Percentiles rank a stretch among this genome's conserved stretches.
phyloP scores from a whole-genome alignment of 2,888 invertebrate genomes.

The Alcis repandata region DNA sequence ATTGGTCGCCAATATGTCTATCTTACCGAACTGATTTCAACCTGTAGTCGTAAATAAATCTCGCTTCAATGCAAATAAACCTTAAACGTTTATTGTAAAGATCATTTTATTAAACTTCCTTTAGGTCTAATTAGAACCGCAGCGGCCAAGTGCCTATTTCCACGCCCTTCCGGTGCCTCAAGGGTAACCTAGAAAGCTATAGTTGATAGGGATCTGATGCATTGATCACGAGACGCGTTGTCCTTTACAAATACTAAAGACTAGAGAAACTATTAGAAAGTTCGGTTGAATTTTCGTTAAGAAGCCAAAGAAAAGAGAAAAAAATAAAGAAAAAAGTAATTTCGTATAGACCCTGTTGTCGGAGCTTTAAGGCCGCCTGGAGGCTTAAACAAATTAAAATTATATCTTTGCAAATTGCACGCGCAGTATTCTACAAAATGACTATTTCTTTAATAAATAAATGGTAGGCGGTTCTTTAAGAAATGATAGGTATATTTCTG shows the following conservation, averaged over 20 bases:
- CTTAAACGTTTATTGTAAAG: slow-evolving; percentile 2
- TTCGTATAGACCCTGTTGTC: too few relatives aligned
- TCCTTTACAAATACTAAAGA: slow-evolving; percentile 22
- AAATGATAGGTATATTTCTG: slow-evolving; percentile 4
- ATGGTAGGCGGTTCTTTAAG: too few relatives aligned
- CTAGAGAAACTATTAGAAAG: slow-evolving; percentile 20
- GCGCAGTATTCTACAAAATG: background rate
- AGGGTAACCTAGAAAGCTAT: slow-evolving; percentile 29
- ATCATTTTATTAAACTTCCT: slow-evolving; percentile 17
- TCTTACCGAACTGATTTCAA: too few relatives aligned
- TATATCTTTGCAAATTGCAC: background rate
- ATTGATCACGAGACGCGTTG: slow-evolving; percentile 29
- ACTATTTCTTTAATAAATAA: too few relatives aligned
- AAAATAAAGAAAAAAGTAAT: too few relatives aligned
- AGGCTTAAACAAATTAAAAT: too few relatives aligned
- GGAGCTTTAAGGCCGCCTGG: too few relatives aligned
- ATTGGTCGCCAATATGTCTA: too few relatives aligned
- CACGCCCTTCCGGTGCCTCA: slow-evolving; percentile 39
- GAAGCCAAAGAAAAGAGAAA: background rate
- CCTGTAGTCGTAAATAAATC: too few relatives aligned
- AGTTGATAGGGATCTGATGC: slow-evolving; percentile 21
- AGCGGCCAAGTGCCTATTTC: slow-evolving; percentile 25
- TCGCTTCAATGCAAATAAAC: slow-evolving; percentile 9
- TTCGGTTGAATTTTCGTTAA: slow-evolving; percentile 3
- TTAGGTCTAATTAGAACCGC: slow-evolving; percentile 28